These are phyloP conservation scores for Drosophila pectinifera DNA, from an alignment of 1,140 invertebrate genomes.

Conservation along the genomic window DNA sequence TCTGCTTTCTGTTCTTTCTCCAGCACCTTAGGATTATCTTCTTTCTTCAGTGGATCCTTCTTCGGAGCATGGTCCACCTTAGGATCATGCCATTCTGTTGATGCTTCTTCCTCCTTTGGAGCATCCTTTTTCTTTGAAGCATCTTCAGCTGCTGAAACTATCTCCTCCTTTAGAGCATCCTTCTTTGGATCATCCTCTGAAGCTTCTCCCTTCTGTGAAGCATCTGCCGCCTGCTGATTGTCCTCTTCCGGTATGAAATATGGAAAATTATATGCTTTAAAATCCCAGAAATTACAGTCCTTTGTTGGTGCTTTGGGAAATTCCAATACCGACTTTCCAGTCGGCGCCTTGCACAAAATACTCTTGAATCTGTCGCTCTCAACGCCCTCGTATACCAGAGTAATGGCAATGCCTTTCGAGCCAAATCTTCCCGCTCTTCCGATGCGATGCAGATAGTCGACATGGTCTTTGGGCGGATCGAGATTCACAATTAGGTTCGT, in stretches of 20 bases:
- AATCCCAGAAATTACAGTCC: slow-evolving; percentile 67
- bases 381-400: slow-evolving; percentile 86
- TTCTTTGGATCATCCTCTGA: too few species aligned
- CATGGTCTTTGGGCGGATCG: slow-evolving; percentile 92
- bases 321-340: slow-evolving; percentile 86
- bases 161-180: background rate
- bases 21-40: background rate
- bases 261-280: slow-evolving; percentile 50
- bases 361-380: slow-evolving; percentile 87
- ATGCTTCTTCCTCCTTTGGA: too few species aligned
- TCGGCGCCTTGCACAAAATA: slow-evolving; percentile 86
- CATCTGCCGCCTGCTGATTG: slow-evolving; percentile 2
- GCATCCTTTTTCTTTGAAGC: background rate
- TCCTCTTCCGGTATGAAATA: slow-evolving; percentile 35
- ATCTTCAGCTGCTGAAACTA: background rate
- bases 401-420: slow-evolving; percentile 90
- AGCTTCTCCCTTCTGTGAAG: background rate
- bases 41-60: background rate
- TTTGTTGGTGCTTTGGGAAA: slow-evolving; percentile 78
- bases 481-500: slow-evolving; percentile 97
- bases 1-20: background rate
- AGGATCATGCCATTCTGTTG: background rate
- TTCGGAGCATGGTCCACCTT: background rate
- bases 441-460: slow-evolving; percentile 98
- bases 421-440: slow-evolving; percentile 97